Conservation (phyloP, 2,113 vertebrate genomes). For the Rhea pennata region DNA sequence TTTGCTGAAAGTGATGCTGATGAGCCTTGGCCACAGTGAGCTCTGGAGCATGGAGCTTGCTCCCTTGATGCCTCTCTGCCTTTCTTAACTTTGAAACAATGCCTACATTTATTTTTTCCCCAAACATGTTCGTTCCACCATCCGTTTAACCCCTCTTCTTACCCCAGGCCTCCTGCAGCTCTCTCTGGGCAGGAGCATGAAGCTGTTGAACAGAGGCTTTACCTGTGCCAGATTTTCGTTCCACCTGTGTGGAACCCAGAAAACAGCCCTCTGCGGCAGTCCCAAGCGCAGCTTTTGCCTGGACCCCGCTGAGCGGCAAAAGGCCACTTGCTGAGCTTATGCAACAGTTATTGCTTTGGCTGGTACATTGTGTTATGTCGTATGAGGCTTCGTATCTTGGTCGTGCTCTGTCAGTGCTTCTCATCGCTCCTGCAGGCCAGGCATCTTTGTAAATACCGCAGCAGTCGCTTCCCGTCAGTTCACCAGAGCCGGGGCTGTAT, state of each 20-base stretch:
- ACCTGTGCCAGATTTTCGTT: not conserved
- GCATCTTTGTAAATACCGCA: not conserved
- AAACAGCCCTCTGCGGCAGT: not conserved
- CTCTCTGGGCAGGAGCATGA: rapidly evolving
- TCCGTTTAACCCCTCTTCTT: rapidly evolving
- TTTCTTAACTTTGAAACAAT: not conserved
- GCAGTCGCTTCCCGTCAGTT: not conserved
- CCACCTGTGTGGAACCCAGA: not conserved
- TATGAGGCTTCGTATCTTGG: rapidly evolving
- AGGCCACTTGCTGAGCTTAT: not conserved
- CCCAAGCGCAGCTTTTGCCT: rapidly evolving
- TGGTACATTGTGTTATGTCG: not conserved
- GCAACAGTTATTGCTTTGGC: not conserved
- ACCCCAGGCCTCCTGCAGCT: not conserved
- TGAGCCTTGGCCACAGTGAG: not conserved
- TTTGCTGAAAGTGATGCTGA: rapidly evolving
- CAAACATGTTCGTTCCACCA: not conserved
- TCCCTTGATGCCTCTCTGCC: not conserved
- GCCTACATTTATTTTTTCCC: not conserved
- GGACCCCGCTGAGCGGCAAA: not conserved
- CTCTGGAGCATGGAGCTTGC: not conserved
- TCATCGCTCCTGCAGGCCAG: not conserved
- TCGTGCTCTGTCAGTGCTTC: not conserved
- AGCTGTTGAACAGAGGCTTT: rapidly evolving
- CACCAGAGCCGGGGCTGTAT: not conserved